Base-by-base conservation (phyloP, 2,797 vertebrate species). In the Erethizon dorsatum region DNA sequence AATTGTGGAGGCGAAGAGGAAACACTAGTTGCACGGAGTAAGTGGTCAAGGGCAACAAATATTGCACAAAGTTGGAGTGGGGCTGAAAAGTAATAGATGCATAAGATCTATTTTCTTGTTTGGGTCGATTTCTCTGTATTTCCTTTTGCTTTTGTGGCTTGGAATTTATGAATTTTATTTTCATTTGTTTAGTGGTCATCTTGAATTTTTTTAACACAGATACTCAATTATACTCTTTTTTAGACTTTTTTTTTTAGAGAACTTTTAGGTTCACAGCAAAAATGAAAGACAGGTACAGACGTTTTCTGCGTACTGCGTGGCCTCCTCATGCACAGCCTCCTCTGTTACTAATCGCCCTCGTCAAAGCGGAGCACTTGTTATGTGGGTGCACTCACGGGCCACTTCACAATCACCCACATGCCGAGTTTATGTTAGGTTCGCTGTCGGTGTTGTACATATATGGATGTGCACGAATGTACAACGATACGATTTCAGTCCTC, bases 91-190 rank as follows among this genome's bases (percentile, higher is more conserved):
- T 50, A 3, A 56, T 54, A 13, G 41, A 73, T 31, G 24, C 24
- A 52, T 12, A 37, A 59, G 50, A 87, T 59, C 31, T 93, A 47
- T 18, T 47, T 67, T 79, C 67, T 78, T 24, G 6, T 84, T 92
- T 57, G 8, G 5, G 13, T 31, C 41, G 20, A 28, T 75, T 56
- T 37, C 26, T 11, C 57, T 15, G 1, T 45, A 54, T 75, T 75
- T 88, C 4, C 24, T 73, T 57, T 91, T 61, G 31, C 24, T 50
- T 75, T 52, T 33, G 50, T 50, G 37, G 2, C 45, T 63, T 83
- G 78, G 47, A 94, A 83, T 83, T 88, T 88, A 14, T 2, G 75
- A 54, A 88, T 61, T 88, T 93, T 71, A 59, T 75, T 83, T 88
- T 75, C 47, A 69, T 80, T 83, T 88, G 28, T 52, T 54, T 69